A percentile compares a stretch with the other conserved stretches of the same genome.
phyloP scores from a whole-genome alignment of 2,797 vertebrate genomes.

The Anguilla obscura region DNA sequence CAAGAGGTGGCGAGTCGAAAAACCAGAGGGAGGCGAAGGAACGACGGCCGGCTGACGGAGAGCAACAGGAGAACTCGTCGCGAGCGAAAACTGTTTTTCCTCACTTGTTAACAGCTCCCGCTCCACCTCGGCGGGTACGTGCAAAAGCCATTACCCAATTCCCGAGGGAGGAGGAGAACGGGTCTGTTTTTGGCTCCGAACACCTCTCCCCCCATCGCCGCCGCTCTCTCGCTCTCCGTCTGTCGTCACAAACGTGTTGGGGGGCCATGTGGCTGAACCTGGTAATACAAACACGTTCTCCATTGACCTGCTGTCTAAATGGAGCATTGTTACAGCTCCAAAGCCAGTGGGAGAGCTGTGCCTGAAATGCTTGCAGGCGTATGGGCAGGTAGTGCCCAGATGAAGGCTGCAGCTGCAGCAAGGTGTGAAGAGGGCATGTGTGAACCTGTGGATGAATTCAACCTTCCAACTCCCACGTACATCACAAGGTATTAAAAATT shows the following conservation, averaged over 20 bases:
- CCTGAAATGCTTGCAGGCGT: neutral
- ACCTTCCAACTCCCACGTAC: neutral
- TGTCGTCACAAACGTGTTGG: neutral
- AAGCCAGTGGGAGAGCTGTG: neutral
- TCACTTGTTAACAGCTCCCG: neutral
- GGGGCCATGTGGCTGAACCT: neutral
- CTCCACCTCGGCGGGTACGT: neutral
- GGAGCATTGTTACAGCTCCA: neutral
- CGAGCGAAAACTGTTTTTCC: neutral
- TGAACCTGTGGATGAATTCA: neutral
- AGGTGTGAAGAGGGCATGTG: neutral
- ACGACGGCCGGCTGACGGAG: neutral
- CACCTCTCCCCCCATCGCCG: neutral
- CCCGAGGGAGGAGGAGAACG: neutral
- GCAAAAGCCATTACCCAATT: slow-evolving; percentile 19
- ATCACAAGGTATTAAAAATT: neutral
- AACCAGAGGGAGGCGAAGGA: neutral
- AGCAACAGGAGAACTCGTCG: neutral
- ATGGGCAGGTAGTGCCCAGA: neutral
- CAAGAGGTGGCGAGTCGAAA: neutral
- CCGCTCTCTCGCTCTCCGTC: neutral
- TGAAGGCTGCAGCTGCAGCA: neutral
- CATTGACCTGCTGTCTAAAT: neutral
- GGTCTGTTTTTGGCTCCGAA: neutral
- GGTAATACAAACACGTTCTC: neutral